A percentile compares a stretch with the other conserved stretches of the same genome.
Conservation (phyloP, 2,797 vertebrate species). For the Alcedo quadribrachys region DNA sequence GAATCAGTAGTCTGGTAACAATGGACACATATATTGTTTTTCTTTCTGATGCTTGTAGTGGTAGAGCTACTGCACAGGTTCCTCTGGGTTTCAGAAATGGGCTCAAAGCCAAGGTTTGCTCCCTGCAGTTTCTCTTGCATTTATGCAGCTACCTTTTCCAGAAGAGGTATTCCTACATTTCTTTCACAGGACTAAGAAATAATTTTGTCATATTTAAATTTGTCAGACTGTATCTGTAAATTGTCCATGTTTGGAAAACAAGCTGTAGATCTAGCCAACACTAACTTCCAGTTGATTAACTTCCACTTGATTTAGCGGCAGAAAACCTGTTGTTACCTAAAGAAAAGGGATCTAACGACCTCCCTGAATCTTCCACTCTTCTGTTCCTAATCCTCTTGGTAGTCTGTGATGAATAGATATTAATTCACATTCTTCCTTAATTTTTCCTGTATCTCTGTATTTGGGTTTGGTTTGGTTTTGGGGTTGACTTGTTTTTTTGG, state of each 20-base stretch:
- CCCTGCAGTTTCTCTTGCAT: not conserved
- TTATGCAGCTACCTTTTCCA: not conserved
- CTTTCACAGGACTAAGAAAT: not conserved
- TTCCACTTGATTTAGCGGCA: not conserved
- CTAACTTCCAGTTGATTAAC: not conserved
- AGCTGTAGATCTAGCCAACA: not conserved
- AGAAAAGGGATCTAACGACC: not conserved
- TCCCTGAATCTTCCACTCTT: not conserved
- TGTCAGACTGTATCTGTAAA: not conserved
- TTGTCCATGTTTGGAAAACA: not conserved
- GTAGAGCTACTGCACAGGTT: not conserved
- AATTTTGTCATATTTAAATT: not conserved
- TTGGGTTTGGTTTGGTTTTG: too few species aligned
- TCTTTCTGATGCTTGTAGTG: not conserved
- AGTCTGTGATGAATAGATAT: not conserved
- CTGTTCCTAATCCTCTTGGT: not conserved
- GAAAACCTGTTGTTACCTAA: not conserved
- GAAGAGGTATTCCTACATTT: not conserved
- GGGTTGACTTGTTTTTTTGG: too few species aligned
- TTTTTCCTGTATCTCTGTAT: fast-evolving
- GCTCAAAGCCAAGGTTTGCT: not conserved
- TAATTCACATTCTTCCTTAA: fast-evolving
- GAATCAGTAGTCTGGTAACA: not conserved
- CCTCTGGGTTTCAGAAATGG: not conserved
- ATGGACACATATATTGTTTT: not conserved